Conservation (phyloP, 2,797 vertebrate genomes). For the Rhinophrynus dorsalis region DNA sequence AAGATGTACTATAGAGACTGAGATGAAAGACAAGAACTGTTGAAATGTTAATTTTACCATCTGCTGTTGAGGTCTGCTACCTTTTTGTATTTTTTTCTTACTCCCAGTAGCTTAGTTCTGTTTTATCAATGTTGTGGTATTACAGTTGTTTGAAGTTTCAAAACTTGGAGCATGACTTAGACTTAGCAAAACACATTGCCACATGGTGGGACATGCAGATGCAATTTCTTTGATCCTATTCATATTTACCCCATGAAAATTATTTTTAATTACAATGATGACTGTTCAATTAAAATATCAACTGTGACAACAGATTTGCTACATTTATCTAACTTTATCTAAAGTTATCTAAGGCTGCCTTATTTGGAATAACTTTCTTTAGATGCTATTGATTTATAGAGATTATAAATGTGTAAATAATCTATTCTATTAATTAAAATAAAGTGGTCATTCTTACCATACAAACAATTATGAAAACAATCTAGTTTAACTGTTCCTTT, state of each 20-base stretch:
- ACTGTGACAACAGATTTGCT: conserved; percentile 30
- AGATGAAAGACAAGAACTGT: conserved; percentile 97
- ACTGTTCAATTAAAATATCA: conserved; percentile 27
- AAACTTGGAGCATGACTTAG: conserved; percentile 79
- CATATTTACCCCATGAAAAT: conserved; percentile 39
- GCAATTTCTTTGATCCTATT: conserved; percentile 58
- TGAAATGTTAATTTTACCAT: conserved; percentile 99
- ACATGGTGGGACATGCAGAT: conserved; percentile 68
- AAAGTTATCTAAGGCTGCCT: too few species aligned
- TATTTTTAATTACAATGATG: conserved; percentile 41
- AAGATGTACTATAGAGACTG: conserved; percentile 85
- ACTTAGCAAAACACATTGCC: conserved; percentile 81
- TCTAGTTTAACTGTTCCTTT: too few species aligned
- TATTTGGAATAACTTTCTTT: too few species aligned
- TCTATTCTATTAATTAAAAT: not conserved
- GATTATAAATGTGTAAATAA: not conserved
- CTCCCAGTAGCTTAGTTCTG: conserved; percentile 93
- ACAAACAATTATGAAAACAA: too few species aligned
- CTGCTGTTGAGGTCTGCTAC: conserved; percentile 94
- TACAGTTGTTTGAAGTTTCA: conserved; percentile 92
- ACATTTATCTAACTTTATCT: too few species aligned
- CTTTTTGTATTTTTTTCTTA: conserved; percentile 83
- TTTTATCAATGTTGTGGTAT: conserved; percentile 95
- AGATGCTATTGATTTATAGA: not conserved
- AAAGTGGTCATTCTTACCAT: too few species aligned